Percentiles rank a stretch among this genome's conserved stretches.
Conservation (phyloP, 2,888 invertebrate genomes). For the Caenorhabditis doughertyi region DNA sequence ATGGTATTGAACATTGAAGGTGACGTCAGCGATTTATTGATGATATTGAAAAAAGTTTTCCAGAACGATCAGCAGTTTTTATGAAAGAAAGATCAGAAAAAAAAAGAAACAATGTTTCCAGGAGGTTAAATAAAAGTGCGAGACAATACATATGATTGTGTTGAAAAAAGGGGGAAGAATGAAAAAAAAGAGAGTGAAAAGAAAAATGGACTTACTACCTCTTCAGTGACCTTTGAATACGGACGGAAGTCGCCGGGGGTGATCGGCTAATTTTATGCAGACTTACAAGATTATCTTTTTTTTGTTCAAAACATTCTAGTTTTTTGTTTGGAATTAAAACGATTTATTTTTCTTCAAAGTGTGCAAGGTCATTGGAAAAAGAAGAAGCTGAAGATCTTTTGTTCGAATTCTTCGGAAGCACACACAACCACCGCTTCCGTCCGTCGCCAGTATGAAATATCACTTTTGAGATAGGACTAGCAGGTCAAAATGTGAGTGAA, state of each 20-base stretch:
- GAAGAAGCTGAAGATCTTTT: neutral
- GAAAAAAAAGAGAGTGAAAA: constrained; percentile 8
- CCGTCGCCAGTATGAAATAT: constrained; percentile 37
- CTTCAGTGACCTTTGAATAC: constrained; percentile 35
- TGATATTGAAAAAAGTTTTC: constrained; percentile 5
- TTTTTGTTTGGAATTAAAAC: neutral
- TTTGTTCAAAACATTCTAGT: neutral
- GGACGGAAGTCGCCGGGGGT: constrained; percentile 5
- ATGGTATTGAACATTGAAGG: constrained; percentile 20
- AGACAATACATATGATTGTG: constrained; percentile 33
- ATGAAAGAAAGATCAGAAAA: neutral
- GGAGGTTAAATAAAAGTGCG: constrained; percentile 13
- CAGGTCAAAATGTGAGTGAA: constrained; percentile 28
- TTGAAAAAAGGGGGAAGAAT: constrained; percentile 5
- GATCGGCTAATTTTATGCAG: constrained; percentile 16
- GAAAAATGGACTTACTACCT: constrained; percentile 38
- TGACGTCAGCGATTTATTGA: constrained; percentile 33
- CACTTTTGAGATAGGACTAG: constrained; percentile 23
- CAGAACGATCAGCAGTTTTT: constrained; percentile 40
- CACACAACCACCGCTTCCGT: neutral
- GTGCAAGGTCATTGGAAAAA: neutral
- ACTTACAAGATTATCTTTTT: constrained; percentile 4
- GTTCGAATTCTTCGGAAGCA: constrained; percentile 23
- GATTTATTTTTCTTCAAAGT: too few relatives aligned
- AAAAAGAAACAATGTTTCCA: constrained; percentile 6